These are phyloP conservation scores for Drosophila biarmipes DNA, from an alignment of 1,140 invertebrate genomes.

Conservation along the genomic window DNA sequence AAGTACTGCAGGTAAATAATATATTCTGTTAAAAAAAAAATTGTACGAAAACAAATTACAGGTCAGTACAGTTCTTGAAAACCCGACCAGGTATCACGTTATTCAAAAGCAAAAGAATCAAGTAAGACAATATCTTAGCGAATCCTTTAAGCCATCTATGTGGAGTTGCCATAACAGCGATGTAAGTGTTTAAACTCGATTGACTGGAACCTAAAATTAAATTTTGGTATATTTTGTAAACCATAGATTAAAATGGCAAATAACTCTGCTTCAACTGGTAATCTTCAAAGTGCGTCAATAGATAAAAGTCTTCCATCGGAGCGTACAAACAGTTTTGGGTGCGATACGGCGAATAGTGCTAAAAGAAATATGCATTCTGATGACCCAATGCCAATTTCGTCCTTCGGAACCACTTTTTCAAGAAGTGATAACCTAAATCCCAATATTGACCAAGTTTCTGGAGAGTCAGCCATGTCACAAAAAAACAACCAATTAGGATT, in stretches of 20 bases:
- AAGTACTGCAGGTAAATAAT: slow-evolving; percentile 89
- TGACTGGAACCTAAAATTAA: background rate
- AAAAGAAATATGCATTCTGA: slow-evolving; percentile 45
- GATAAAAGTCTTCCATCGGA: slow-evolving; percentile 25
- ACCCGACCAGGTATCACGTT: slow-evolving; percentile 96
- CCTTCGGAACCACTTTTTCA: slow-evolving; percentile 24
- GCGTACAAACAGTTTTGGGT: slow-evolving; percentile 45
- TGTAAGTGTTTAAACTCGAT: slow-evolving; percentile 22
- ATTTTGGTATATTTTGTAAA: slow-evolving; percentile 1
- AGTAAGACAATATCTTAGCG: slow-evolving; percentile 93
- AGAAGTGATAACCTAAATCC: slow-evolving; percentile 26
- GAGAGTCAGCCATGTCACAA: slow-evolving; percentile 8
- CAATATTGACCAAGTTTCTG: slow-evolving; percentile 16
- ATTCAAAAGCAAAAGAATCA: slow-evolving; percentile 95
- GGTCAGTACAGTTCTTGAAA: slow-evolving; percentile 94
- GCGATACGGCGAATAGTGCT: slow-evolving; percentile 6
- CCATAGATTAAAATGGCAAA: slow-evolving; percentile 34
- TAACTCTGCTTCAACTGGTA: slow-evolving; percentile 49
- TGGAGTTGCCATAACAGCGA: slow-evolving; percentile 62
- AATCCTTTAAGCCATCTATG: slow-evolving; percentile 88
- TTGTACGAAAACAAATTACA: slow-evolving; percentile 60
- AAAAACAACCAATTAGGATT: slow-evolving; percentile 32
- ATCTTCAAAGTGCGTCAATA: slow-evolving; percentile 41
- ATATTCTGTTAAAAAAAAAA: background rate
- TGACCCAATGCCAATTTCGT: slow-evolving; percentile 47